Percentiles rank a stretch among this genome's conserved stretches.
Conservation (phyloP, 2,888 invertebrate genomes). For the Harmothoe impar region DNA sequence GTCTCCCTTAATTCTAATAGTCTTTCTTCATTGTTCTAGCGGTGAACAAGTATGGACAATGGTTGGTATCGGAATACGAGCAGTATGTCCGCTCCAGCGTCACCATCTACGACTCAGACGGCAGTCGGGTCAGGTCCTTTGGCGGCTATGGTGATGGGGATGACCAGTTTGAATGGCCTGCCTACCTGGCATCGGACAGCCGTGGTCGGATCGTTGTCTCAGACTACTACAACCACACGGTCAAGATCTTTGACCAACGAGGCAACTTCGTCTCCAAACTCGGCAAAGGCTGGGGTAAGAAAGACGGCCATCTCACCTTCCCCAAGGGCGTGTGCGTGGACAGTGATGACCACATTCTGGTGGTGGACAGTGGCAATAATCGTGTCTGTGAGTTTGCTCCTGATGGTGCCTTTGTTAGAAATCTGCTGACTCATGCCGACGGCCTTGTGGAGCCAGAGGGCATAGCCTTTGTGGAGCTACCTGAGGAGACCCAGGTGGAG, state of each 20-base stretch:
- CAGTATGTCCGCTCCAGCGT: conserved; percentile 30
- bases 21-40: neutral
- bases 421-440: neutral
- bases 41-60: conserved; percentile 8
- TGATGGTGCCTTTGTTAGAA: conserved; percentile 11
- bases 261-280: conserved; percentile 38
- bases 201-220: conserved; percentile 34
- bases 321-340: conserved; percentile 45
- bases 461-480: conserved; percentile 23
- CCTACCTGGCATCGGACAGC: conserved; percentile 33
- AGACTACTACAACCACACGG: conserved; percentile 53
- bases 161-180: conserved; percentile 48
- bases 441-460: conserved; percentile 7
- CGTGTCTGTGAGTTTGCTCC: conserved; percentile 35
- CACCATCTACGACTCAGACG: neutral
- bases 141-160: conserved; percentile 1
- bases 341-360: conserved; percentile 7
- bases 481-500: neutral
- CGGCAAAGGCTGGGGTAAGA: conserved; percentile 49
- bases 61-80: conserved; percentile 41
- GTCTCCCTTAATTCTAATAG: too few species aligned
- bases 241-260: conserved; percentile 25
- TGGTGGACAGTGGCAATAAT: conserved; percentile 42
- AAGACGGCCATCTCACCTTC: conserved; percentile 49
- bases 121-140: neutral